These are phyloP conservation scores for Augochlorella aurata DNA, from an alignment of 2,888 invertebrate species.

Conservation along the genomic window DNA sequence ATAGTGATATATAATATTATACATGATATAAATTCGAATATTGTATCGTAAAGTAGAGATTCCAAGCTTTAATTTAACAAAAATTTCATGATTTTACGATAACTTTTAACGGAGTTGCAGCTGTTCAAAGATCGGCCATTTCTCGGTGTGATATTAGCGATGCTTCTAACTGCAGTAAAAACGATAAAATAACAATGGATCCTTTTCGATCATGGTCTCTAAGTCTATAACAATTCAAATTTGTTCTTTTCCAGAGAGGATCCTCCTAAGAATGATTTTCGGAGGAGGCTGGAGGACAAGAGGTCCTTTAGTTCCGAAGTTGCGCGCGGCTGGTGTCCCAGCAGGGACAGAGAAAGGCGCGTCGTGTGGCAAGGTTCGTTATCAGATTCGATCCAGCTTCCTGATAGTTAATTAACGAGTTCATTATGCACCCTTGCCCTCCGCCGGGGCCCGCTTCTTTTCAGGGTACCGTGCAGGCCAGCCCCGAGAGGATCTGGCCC, in stretches of 20 bases:
- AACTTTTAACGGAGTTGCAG: no score
- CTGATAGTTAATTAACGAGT: slow-evolving; percentile 82
- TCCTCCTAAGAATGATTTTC: slow-evolving; percentile 15
- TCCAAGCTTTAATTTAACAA: no score
- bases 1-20: no score
- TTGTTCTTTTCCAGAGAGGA: neutral
- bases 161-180: no score
- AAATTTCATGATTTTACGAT: no score
- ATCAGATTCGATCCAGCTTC: slow-evolving; percentile 81
- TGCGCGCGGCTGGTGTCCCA: slow-evolving; percentile 61
- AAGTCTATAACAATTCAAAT: neutral
- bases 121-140: no score
- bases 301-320: slow-evolving; percentile 49
- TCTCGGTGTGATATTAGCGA: no score
- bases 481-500: slow-evolving; percentile 58
- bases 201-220: no score
- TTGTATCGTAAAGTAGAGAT: no score
- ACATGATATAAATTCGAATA: no score
- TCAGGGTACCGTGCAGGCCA: slow-evolving; percentile 60
- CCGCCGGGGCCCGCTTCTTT: slow-evolving; percentile 68
- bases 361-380: slow-evolving; percentile 78
- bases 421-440: slow-evolving; percentile 81
- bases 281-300: slow-evolving; percentile 23
- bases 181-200: no score
- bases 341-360: slow-evolving; percentile 68